phyloP scores from a whole-genome alignment of 2,888 invertebrate genomes.

The Phanerotoma sp. region DNA sequence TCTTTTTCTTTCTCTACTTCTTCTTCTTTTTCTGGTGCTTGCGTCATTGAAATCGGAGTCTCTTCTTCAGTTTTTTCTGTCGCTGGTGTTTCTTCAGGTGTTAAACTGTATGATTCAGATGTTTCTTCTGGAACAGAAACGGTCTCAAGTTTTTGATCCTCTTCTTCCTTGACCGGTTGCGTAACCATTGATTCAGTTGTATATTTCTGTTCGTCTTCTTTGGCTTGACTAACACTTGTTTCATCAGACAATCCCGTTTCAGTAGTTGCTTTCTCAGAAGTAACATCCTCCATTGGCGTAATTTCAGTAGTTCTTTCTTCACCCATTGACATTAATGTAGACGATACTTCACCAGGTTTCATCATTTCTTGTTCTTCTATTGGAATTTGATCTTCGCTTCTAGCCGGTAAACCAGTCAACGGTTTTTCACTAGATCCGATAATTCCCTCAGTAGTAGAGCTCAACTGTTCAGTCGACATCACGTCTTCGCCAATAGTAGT shows the following conservation, averaged over 20 bases:
- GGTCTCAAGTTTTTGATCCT: background rate
- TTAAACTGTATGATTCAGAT: background rate
- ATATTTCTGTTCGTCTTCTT: background rate
- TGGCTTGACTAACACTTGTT: background rate
- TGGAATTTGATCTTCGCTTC: constrained; percentile 20
- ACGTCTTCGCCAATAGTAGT: constrained; percentile 13
- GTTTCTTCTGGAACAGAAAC: background rate
- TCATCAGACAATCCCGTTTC: constrained; percentile 1
- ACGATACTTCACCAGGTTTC: constrained; percentile 18
- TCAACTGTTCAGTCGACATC: no score
- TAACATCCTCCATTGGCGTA: background rate
- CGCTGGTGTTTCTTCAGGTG: background rate
- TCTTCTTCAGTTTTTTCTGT: no score
- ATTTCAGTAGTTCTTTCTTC: background rate
- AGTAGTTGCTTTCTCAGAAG: constrained; percentile 1
- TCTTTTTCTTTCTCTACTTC: no score
- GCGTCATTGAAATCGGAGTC: no score
- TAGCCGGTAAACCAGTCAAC: constrained; percentile 13
- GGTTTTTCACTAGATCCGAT: constrained; percentile 14
- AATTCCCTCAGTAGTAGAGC: no score
- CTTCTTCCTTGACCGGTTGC: constrained; percentile 12
- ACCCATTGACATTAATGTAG: constrained; percentile 1
- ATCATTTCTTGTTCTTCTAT: background rate
- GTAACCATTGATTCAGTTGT: constrained; percentile 20
- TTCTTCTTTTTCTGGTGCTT: no score